Evolutionary conservation across 2,888 invertebrate genomes (phyloP), one percentile per base, ranked within the genome.

Genomic region (Drosophila mercatorum): DNA sequence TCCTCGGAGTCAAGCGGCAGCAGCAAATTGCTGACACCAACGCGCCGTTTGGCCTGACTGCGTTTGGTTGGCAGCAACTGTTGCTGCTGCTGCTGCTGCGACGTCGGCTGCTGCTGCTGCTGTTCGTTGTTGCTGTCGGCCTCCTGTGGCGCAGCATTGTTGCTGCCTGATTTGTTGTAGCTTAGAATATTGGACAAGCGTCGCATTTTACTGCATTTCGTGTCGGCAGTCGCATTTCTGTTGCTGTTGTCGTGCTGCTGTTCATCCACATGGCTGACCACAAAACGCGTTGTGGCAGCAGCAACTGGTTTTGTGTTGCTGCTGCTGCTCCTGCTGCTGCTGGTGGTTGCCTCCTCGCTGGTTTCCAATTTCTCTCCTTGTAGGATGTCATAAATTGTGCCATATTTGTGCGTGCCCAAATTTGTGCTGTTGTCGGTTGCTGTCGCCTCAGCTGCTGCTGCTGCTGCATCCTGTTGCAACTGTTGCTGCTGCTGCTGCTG

Each of bases 351-450:
- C 63, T 64, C 60, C 57, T 69, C 68, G 28, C 63, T 60, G 56
- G 80, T 68, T 71, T 91, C 90, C 46, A 81, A 74, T 78, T 86
- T 90, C 73, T 87, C 91, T 68, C 90, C 90, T 82, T 93, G 91
- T 72, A 93, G 81, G 61, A 93, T 93, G 76, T 93, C 93, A 80
- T 93, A 93, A 80, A 93, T 93, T 49, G 92, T 92, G 73, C 92
- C 92, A 81, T 92, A 92, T 78, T 91, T 92, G 79, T 85, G 82
- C 52, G 68, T 75, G 58, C 61, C 70, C 67, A 72, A 69, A 79
- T 75, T 65, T 58, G 73, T 34, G 56, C 51, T 36, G 51, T 36
- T 51, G 51, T 51, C 51, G 3, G 51, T 12, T 34, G 51, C 17
- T 34, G 51, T 63, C 53, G 63, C 10, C 34, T 8, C 68, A 41